Base-by-base conservation (phyloP, 2,113 vertebrate species). In the Chionomys nivalis region DNA sequence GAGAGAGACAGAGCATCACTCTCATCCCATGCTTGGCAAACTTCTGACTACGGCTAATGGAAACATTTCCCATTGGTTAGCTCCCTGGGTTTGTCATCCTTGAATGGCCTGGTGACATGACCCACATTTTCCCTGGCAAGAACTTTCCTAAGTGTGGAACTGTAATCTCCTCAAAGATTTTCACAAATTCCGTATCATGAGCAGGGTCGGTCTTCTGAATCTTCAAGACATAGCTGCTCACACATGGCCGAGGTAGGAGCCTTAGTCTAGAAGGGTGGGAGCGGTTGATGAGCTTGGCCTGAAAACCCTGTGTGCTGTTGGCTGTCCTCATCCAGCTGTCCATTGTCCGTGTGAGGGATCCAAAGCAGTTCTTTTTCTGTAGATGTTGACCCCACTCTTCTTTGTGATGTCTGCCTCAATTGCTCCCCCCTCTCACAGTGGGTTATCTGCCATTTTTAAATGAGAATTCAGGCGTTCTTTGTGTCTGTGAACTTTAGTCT, bases 141-240 rank as follows among this genome's bases (percentile, higher is more conserved):
- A 90, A 95, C 61, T 78, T 93, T 93, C 63, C 66, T 36, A 91
- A 91, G 81, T 82, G 61, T 14, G 55, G 66, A 89, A 93, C 47
- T 42, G 39, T 14, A 83, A 49, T 87, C 66, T 66, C 87, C 83
- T 93, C 75, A n/a, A 7, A 79, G 55, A 75, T 72, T 90, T 78
- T 91, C 63, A n/a, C 42, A 77, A 76, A 11, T 31, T 75, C n/a
- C 16, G 76, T 83, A 61, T 49, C 31, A 77, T 91, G 82, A 58
- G n/a, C 23, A 24, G 14, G 3, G 36, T 58, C 3, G 14, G 36
- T 95, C 47, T 95, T 87, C 63, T 70, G 47, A 94, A 88, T 39
- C n/a, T 78, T 85, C 65, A 58, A 90, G 82, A 75, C 23, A 39
- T 39, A 78, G 76, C 26, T 39, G 26, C 11, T 36, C 33, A 44